Evolutionary conservation across 2,888 invertebrate genomes (phyloP).

Genomic region (Argynnis bischoffii): DNA sequence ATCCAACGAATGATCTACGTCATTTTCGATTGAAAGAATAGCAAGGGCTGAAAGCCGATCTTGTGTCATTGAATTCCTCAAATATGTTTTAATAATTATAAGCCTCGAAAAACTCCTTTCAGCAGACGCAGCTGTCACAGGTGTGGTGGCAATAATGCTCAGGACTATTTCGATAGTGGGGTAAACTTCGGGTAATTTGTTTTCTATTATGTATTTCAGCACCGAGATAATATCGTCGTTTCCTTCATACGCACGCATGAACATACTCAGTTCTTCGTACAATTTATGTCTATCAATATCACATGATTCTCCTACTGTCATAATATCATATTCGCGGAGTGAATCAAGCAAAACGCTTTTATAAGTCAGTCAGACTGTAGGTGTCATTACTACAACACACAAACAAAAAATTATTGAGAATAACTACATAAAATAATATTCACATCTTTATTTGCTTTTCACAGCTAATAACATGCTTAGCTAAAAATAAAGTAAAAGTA

Average conservation of each 20-base stretch:
- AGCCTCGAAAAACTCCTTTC: conserved; percentile 43
- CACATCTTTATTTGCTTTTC: too few species aligned
- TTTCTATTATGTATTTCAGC: conserved; percentile 36
- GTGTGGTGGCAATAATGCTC: conserved; percentile 30
- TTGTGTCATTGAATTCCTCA: conserved; percentile 39
- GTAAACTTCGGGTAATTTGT: conserved; percentile 29
- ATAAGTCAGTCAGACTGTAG: too few species aligned
- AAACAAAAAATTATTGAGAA: too few species aligned
- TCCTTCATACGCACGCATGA: conserved; percentile 33
- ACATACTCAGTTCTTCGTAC: conserved; percentile 43
- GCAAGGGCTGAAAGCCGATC: conserved; percentile 27
- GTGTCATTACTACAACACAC: too few species aligned
- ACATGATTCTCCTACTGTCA: too few species aligned
- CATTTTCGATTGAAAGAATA: too few species aligned
- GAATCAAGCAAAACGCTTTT: too few species aligned
- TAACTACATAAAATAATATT: too few species aligned
- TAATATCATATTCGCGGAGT: too few species aligned
- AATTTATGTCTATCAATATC: not conserved
- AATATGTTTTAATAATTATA: conserved; percentile 40
- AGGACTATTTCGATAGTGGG: conserved; percentile 17
- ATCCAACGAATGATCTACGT: conserved; percentile 32
- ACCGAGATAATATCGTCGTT: conserved; percentile 40
- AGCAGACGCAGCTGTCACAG: conserved; percentile 21
- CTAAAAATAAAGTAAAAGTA: too few species aligned
- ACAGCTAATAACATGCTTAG: too few species aligned